A percentile compares a stretch with the other conserved stretches of the same genome.
Evolutionary conservation across 2,797 vertebrate genomes (phyloP).

Genomic region (Acrossocheilus fasciatus): DNA sequence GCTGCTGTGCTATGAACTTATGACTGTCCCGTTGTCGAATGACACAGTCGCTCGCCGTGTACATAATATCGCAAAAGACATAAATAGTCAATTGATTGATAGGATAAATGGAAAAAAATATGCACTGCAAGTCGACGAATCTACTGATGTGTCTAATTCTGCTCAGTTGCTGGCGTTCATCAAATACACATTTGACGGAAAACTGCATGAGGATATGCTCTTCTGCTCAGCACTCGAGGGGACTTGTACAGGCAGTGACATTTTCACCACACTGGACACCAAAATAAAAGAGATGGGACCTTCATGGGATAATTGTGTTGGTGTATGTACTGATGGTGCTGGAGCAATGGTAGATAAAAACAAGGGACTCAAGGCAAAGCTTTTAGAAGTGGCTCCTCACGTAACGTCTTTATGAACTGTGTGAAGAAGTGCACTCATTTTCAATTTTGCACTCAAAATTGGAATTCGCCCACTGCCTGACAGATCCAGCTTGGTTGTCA

Average conservation of each 20-base stretch:
- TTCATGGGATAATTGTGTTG: not conserved
- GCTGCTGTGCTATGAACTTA: not conserved
- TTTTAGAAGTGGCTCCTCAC: not conserved
- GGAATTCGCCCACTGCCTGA: not conserved
- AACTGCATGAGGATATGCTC: not conserved
- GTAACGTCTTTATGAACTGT: too few relatives aligned
- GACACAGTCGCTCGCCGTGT: not conserved
- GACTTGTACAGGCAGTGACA: not conserved
- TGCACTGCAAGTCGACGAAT: not conserved
- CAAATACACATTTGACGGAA: not conserved
- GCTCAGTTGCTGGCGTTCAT: slow-evolving; percentile 2
- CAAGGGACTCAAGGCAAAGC: not conserved
- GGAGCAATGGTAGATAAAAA: too few relatives aligned
- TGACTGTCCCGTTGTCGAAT: too few relatives aligned
- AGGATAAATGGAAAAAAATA: not conserved
- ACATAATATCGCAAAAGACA: not conserved
- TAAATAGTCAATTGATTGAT: not conserved
- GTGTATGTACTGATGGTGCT: not conserved
- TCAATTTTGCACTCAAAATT: not conserved
- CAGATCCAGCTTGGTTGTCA: not conserved
- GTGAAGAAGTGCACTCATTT: too few relatives aligned
- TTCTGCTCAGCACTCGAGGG: not conserved
- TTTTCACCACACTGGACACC: slow-evolving; percentile 13
- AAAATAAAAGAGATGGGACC: slow-evolving; percentile 4
- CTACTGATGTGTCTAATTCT: not conserved